Evolutionary conservation across 2,888 invertebrate species (phyloP).

Genomic region (Lithophane leautieri): DNA sequence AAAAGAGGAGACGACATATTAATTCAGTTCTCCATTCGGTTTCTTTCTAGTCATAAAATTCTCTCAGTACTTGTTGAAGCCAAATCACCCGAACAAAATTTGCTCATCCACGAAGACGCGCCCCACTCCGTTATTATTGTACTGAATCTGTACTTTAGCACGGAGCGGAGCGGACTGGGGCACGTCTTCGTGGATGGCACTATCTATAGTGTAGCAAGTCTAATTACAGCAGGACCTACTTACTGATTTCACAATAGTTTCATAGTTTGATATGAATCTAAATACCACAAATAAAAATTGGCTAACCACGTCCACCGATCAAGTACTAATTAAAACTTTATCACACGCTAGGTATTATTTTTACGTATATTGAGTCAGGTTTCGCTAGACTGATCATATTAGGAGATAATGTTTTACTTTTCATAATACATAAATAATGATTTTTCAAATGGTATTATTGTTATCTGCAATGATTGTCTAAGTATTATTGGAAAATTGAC

Average conservation of each 20-base stretch:
- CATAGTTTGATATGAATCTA: not conserved
- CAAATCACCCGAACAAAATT: too few relatives aligned
- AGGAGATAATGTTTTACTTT: constrained; percentile 1
- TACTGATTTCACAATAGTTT: constrained; percentile 1
- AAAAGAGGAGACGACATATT: too few relatives aligned
- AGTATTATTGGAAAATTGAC: not conserved
- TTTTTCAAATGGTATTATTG: not conserved
- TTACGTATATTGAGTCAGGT: constrained; percentile 3
- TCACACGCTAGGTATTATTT: not conserved
- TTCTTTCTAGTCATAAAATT: too few relatives aligned
- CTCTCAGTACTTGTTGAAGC: too few relatives aligned
- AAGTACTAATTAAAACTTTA: constrained; percentile 7
- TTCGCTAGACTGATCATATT: constrained; percentile 9
- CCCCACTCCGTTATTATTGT: too few relatives aligned
- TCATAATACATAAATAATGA: not conserved
- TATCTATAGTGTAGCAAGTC: not conserved
- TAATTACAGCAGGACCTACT: not conserved
- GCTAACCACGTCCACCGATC: not conserved
- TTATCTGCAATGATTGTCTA: not conserved
- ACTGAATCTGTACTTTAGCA: too few relatives aligned
- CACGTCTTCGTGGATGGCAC: too few relatives aligned
- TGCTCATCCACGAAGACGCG: not conserved
- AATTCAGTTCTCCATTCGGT: too few relatives aligned
- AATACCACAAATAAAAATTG: not conserved
- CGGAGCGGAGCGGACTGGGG: too few relatives aligned